phyloP scores from a whole-genome alignment of 2,888 invertebrate genomes.

The Drosophila borborema region DNA sequence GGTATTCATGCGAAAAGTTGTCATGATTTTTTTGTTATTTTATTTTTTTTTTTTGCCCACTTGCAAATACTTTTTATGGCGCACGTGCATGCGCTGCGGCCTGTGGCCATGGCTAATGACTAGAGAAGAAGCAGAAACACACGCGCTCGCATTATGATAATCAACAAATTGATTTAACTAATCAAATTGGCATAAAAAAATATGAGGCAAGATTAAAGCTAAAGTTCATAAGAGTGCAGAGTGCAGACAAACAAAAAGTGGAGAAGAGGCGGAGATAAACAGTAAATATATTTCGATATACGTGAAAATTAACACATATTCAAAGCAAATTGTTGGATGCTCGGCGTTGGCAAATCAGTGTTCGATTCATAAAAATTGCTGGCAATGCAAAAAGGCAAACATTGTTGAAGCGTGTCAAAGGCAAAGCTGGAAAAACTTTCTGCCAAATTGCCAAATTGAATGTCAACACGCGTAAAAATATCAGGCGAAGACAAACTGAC shows the following conservation, averaged over 20 bases:
- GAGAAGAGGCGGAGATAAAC: neutral
- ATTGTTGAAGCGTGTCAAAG: slow-evolving; percentile 61
- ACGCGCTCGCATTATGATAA: slow-evolving; percentile 59
- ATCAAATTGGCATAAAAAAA: slow-evolving; percentile 65
- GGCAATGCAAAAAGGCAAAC: slow-evolving; percentile 58
- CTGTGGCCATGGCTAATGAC: slow-evolving; percentile 11
- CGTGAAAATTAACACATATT: slow-evolving; percentile 71
- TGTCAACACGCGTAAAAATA: slow-evolving; percentile 81
- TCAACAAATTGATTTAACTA: slow-evolving; percentile 75
- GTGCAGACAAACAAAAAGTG: no score
- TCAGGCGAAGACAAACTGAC: slow-evolving; percentile 36
- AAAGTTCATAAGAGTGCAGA: slow-evolving; percentile 13
- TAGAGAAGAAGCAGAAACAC: slow-evolving; percentile 1
- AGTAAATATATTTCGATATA: neutral
- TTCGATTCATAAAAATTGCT: slow-evolving; percentile 73
- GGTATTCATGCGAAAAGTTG: slow-evolving; percentile 74
- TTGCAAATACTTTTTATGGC: slow-evolving; percentile 21
- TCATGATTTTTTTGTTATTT: slow-evolving; percentile 25
- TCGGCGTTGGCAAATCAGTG: slow-evolving; percentile 61
- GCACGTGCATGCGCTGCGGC: slow-evolving; percentile 41
- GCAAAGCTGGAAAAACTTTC: slow-evolving; percentile 67
- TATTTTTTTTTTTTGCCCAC: slow-evolving; percentile 27
- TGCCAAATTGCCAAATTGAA: slow-evolving; percentile 79
- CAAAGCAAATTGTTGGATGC: slow-evolving; percentile 48
- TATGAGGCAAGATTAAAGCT: slow-evolving; percentile 42